Conservation (phyloP, 2,888 invertebrate species). For the Lepidocyrtinus sp. region DNA sequence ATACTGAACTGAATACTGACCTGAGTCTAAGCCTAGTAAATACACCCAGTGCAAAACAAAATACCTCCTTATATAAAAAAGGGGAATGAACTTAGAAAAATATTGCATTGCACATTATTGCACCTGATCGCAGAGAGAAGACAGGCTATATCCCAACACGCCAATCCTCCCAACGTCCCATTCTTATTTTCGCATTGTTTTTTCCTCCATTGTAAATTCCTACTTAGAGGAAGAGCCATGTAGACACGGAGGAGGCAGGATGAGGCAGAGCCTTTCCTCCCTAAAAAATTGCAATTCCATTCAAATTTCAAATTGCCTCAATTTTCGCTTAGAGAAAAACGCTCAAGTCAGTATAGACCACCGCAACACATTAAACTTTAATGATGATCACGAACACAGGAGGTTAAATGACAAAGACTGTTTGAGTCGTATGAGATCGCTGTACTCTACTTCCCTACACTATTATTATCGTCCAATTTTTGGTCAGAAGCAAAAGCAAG, state of each 20-base stretch:
- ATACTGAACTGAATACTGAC: neutral
- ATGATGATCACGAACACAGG: neutral
- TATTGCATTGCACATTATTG: neutral
- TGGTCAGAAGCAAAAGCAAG: neutral
- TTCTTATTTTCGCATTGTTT: neutral
- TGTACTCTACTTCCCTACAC: neutral
- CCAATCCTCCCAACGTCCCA: neutral
- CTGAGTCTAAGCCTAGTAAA: neutral
- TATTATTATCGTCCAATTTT: neutral
- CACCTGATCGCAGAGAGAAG: neutral
- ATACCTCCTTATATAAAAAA: too few species aligned
- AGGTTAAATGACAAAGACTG: neutral
- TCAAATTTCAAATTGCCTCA: neutral
- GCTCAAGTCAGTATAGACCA: neutral
- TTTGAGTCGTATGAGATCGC: neutral
- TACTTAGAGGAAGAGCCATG: neutral
- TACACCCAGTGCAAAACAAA: neutral
- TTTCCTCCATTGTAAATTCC: neutral
- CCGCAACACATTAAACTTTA: neutral
- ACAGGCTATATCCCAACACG: too few species aligned
- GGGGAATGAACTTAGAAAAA: constrained; percentile 10
- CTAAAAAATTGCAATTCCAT: neutral
- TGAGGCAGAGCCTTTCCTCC: neutral
- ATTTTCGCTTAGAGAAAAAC: neutral
- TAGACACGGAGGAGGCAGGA: neutral